Evolutionary conservation across 2,113 vertebrate species (phyloP).

Genomic region (Camelus dromedarius): DNA sequence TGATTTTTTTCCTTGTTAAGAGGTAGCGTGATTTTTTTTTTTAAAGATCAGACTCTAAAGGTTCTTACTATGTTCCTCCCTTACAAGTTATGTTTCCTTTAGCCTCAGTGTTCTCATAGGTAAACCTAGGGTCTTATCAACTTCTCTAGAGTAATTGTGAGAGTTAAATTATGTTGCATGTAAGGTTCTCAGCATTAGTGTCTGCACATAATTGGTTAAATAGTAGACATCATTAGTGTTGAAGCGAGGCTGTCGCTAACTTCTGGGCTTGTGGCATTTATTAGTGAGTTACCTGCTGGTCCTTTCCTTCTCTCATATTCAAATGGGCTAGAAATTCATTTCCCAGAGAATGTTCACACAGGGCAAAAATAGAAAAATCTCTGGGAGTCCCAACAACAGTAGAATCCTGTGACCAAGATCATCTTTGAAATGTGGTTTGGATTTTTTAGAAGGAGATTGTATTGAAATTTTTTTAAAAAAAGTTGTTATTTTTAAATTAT

Average conservation of each 20-base stretch:
- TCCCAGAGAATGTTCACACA: not conserved
- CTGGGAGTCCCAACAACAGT: not conserved
- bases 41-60: not conserved
- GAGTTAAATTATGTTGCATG: not conserved
- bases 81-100: not conserved
- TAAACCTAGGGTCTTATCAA: not conserved
- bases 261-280: not conserved
- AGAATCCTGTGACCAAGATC: not conserved
- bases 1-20: not conserved
- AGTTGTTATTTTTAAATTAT: not conserved
- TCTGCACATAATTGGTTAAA: not conserved
- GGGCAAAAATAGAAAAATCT: not conserved
- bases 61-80: not conserved
- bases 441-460: not conserved
- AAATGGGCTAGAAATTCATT: constrained; percentile 49
- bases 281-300: not conserved
- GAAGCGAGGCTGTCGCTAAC: not conserved
- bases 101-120: not conserved
- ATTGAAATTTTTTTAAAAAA: not conserved
- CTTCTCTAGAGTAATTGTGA: not conserved
- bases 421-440: constrained; percentile 30
- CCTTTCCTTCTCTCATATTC: constrained; percentile 51
- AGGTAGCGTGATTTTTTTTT: not conserved
- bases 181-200: not conserved
- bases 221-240: not conserved